Percentiles rank a stretch among this genome's conserved stretches.
These are phyloP conservation scores for Speoplatyrhinus poulsoni DNA, from an alignment of 2,113 vertebrate species.

Conservation along the genomic window DNA sequence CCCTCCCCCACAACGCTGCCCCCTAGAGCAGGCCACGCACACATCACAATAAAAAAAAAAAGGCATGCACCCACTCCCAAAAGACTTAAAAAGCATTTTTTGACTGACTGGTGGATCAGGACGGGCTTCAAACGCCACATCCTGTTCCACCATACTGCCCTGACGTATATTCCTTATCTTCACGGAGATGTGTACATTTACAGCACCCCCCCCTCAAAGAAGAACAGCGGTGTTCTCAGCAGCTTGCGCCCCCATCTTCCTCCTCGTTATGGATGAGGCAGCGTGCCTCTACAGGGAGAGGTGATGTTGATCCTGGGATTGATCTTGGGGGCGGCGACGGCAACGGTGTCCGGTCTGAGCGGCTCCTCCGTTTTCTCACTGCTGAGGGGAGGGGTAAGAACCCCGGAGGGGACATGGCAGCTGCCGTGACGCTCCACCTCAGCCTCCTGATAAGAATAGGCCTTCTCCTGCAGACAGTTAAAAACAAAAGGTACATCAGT, in stretches of 20 bases:
- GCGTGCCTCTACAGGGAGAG: neutral
- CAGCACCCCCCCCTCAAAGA: too few species aligned
- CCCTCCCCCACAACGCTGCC: neutral
- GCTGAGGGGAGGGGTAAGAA: conserved; percentile 92
- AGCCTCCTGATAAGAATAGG: conserved; percentile 80
- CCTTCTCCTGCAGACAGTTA: conserved; percentile 80
- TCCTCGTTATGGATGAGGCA: neutral
- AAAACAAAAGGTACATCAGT: too few species aligned
- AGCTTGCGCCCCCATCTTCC: too few species aligned
- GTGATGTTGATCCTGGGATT: conserved; percentile 38
- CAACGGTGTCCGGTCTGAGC: neutral
- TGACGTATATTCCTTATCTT: too few species aligned
- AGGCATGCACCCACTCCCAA: neutral
- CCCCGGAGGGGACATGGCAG: conserved; percentile 82
- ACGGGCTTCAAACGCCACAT: neutral
- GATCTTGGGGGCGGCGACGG: conserved; percentile 21
- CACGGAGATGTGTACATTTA: too few species aligned
- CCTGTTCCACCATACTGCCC: neutral
- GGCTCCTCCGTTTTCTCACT: conserved; percentile 78
- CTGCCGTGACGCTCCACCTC: conserved; percentile 77
- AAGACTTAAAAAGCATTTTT: conserved; percentile 4
- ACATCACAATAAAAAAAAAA: neutral
- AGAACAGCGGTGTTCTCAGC: too few species aligned
- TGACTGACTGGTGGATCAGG: neutral
- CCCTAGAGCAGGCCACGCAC: neutral